These are phyloP conservation scores for Spatulosminthurus flaviceps DNA, from an alignment of 2,888 invertebrate species.

Conservation along the genomic window DNA sequence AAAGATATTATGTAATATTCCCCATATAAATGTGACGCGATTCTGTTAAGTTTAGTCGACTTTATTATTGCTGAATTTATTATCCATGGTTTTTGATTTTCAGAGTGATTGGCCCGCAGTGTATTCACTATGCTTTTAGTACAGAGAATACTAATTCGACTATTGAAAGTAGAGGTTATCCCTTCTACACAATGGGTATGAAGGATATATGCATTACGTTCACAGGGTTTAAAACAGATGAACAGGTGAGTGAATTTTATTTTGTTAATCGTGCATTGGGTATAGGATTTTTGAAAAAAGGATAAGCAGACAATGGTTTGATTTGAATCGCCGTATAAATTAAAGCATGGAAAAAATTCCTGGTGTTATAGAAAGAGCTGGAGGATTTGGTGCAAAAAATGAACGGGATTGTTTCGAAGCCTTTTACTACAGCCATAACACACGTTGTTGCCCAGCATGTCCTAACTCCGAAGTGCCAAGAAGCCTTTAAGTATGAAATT, in stretches of 20 bases:
- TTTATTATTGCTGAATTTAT: not conserved
- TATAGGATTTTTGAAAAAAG: too few relatives aligned
- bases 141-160: conserved; percentile 64
- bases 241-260: conserved; percentile 45
- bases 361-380: conserved; percentile 44
- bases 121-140: conserved; percentile 69
- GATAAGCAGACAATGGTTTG: too few relatives aligned
- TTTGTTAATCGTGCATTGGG: too few relatives aligned
- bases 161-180: conserved; percentile 79
- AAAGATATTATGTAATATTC: conserved; percentile 78
- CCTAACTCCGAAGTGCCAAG: conserved; percentile 66
- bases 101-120: conserved; percentile 85
- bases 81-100: conserved; percentile 46
- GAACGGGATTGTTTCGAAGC: conserved; percentile 52
- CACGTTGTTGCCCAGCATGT: conserved; percentile 57
- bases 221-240: conserved; percentile 69
- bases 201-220: conserved; percentile 75
- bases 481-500: conserved; percentile 75
- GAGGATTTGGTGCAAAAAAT: conserved; percentile 50
- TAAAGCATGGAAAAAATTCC: conserved; percentile 14
- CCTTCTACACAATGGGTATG: conserved; percentile 86
- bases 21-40: too few relatives aligned
- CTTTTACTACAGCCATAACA: conserved; percentile 53
- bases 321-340: too few relatives aligned
- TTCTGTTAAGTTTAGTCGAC: too few relatives aligned